Conservation (phyloP, 1,140 invertebrate species). For the Drosophila triauraria region DNA sequence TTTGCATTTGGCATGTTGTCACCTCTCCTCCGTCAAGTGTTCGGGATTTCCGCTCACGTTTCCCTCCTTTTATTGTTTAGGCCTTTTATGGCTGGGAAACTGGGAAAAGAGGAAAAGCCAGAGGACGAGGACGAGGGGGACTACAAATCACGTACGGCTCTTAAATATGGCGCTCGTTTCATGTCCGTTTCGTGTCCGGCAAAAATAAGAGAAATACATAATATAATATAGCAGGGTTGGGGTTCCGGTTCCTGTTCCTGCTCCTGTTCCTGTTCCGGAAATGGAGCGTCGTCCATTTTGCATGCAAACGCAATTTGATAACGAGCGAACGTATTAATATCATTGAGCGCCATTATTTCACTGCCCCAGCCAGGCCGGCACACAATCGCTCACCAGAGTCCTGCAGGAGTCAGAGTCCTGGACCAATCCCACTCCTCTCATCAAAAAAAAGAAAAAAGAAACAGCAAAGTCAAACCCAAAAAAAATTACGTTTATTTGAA, state of each 20-base stretch:
- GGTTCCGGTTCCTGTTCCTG: conserved; percentile 17
- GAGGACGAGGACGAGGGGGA: background rate
- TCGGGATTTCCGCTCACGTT: conserved; percentile 72
- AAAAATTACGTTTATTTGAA: conserved; percentile 71
- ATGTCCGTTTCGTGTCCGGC: conserved; percentile 70
- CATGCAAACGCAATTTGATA: conserved; percentile 84
- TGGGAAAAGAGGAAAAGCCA: too few relatives aligned
- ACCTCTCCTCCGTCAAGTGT: conserved; percentile 46
- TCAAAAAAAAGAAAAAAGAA: background rate
- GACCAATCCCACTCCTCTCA: background rate
- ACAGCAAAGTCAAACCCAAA: background rate
- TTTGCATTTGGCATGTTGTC: conserved; percentile 75
- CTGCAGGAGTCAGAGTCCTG: conserved; percentile 4
- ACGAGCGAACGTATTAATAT: conserved; percentile 85
- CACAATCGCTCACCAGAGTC: conserved; percentile 9
- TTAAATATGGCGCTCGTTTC: conserved; percentile 80
- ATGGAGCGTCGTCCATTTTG: conserved; percentile 69
- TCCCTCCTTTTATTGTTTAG: conserved; percentile 71
- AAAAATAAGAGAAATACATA: conserved; percentile 62
- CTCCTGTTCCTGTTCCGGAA: conserved; percentile 10
- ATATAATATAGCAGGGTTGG: conserved; percentile 33
- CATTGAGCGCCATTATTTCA: conserved; percentile 80
- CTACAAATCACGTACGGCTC: conserved; percentile 76
- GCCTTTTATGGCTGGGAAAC: conserved; percentile 48
- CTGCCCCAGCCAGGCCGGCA: conserved; percentile 27